Evolutionary conservation across 2,888 invertebrate genomes (phyloP), one percentile per base, ranked within the genome.

Genomic region (Andrena trimmerana): DNA sequence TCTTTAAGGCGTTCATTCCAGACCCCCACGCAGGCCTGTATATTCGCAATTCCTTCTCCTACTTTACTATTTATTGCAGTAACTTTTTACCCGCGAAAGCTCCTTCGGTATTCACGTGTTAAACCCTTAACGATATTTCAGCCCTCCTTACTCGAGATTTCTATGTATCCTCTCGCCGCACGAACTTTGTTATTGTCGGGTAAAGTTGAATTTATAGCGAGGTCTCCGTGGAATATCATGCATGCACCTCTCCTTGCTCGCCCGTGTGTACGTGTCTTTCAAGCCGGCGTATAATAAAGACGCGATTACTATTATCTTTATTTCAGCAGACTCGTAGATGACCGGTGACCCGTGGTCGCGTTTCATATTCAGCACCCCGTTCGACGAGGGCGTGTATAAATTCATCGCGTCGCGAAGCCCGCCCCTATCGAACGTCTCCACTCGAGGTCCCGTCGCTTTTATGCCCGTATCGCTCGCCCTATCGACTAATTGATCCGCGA

Each of bases 401-500:
- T 72, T 72, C 71, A 33, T 59, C 71, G 33, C 13, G 24, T 1
- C 13, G 36, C 24, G 54, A 66, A 74, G 67, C 4, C 24, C 63
- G 31, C 20, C 74, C 50, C 7, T 57, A 66, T 50, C 52, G 54
- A 29, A 48, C 54, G 24, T 54, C 48, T 8, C 4, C 27, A 0
- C 31, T 33, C 20, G n/a, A 13, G 5, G 50, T 27, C 10, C 24
- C 2, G 24, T 27, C 42, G 36, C 24, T 68, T 81, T 68, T 48
- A 42, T 54, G 50, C 68, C 3, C 42, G 57, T 63, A 60, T 78
- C 52, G 66, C n/a, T 48, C n/a, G 1, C 1, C 13, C 5, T 48
- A 36, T 42, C 20, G 24, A 63, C 60, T 83, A 82, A 82, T 83
- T 82, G 67, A 83, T 83, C 71, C 71, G 33, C 67, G 62, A 73